phyloP scores from a whole-genome alignment of 2,797 vertebrate species.

The Chloroceryle inda region DNA sequence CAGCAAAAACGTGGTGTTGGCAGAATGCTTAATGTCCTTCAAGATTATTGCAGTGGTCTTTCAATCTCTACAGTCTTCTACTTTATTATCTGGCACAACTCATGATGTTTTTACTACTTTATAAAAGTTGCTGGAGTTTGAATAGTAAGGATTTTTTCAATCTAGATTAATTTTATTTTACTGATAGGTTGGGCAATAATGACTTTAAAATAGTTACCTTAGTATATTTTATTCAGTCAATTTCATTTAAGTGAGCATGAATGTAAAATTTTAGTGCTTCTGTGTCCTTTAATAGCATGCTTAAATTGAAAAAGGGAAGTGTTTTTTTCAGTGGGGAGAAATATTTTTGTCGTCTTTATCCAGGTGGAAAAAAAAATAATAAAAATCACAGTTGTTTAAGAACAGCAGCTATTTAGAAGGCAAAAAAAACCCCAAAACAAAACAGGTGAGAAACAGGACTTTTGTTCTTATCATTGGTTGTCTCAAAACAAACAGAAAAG shows the following conservation, averaged over 20 bases:
- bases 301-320: not conserved
- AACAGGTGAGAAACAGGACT: not conserved
- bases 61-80: not conserved
- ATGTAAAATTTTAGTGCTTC: not conserved
- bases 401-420: not conserved
- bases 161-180: not conserved
- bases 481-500: not conserved
- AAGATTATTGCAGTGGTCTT: slow-evolving; percentile 30
- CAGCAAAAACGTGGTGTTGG: slow-evolving; percentile 35
- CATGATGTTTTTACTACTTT: not conserved
- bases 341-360: not conserved
- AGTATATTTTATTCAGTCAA: not conserved
- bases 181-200: not conserved
- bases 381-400: not conserved
- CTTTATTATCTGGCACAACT: not conserved
- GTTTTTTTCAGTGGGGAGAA: not conserved
- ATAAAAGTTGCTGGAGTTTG: not conserved
- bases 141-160: not conserved
- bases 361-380: not conserved
- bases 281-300: not conserved
- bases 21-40: slow-evolving; percentile 27
- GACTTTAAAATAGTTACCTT: not conserved
- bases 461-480: not conserved
- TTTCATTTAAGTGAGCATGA: not conserved
- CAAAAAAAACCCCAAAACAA: not conserved